Base-by-base conservation (phyloP, 1,140 invertebrate genomes). In the Andricus grossulariae region DNA sequence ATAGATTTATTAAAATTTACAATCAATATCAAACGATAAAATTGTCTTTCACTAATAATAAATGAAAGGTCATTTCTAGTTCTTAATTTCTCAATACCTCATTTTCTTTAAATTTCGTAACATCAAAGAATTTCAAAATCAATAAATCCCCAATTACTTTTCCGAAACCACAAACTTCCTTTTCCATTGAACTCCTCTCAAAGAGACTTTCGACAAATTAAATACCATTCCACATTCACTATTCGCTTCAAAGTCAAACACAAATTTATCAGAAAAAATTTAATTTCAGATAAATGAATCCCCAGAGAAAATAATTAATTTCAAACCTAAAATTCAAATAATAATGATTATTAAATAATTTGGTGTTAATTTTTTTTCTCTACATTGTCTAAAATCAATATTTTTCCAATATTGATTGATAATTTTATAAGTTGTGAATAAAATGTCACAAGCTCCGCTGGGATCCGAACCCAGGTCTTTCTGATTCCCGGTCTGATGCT, bases 141-240 rank as follows among this genome's bases (percentile, higher is more conserved):
- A 19, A 19, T 21, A 55, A 19, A n/a, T 8, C 3, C 18, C 12
- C 54, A 55, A 55, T 55, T 55, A 19, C 54, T 55, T 25, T 19
- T 12, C 54, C 54, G 7, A 55, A 55, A 55, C 54, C 21, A 19
- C 21, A 19, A 55, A 18, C 54, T 25, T 55, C 18, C 21, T 25
- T 8, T n/a, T 15, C 6, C 16, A 66, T 66, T 15, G 13, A 66
- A 15, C 32, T 66, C 8, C 57, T 16, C 57, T 66, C 57, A 66
- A 6, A 19, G 52, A 55, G 21, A 66, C 25, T 66, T 11, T 66
- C 39, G 10, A 66, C 39, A 32, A 66, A 66, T 66, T 66, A 66
- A 66, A 66, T 25, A 39, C 0, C 25, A 39, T 21, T 66, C 13
- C 21, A 32, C 25, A 4, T 25, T 32, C 21, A 11, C 57, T 13